Evolutionary conservation across 1,140 invertebrate species (phyloP).

Genomic region (Sitodiplosis mosellana): DNA sequence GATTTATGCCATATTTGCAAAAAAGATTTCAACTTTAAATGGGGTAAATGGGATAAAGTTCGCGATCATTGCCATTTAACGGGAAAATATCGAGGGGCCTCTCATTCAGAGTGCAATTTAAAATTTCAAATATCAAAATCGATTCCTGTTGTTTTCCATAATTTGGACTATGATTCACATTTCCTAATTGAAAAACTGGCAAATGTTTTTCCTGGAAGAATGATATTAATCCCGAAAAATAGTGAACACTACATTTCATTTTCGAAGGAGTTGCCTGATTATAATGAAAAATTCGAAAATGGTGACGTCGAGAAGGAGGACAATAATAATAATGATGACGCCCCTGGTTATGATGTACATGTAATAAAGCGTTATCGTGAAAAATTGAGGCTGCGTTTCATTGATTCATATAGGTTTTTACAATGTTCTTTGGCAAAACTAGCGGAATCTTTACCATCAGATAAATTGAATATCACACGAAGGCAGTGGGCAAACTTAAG

Average conservation of each 20-base stretch:
- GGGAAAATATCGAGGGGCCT: slow-evolving; percentile 16
- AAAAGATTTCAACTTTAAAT: slow-evolving; percentile 7
- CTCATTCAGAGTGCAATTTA: slow-evolving; percentile 21
- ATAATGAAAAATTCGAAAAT: slow-evolving; percentile 1
- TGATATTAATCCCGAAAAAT: slow-evolving; percentile 20
- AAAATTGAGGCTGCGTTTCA: slow-evolving; percentile 13
- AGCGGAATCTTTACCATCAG: neutral
- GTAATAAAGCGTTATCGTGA: neutral
- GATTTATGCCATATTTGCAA: slow-evolving; percentile 17
- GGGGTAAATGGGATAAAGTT: slow-evolving; percentile 7
- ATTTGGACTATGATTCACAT: slow-evolving; percentile 20
- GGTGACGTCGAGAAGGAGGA: slow-evolving; percentile 11
- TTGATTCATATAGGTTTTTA: slow-evolving; percentile 20
- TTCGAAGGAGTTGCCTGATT: slow-evolving; percentile 5
- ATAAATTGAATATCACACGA: neutral
- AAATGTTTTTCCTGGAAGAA: slow-evolving; percentile 10
- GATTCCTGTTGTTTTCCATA: slow-evolving; percentile 22
- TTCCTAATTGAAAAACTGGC: slow-evolving; percentile 18
- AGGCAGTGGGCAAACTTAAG: neutral
- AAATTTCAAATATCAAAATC: slow-evolving; percentile 15
- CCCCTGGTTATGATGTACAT: neutral
- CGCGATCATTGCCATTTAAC: slow-evolving; percentile 20
- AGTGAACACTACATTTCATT: slow-evolving; percentile 18
- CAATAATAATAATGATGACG: slow-evolving; percentile 14
- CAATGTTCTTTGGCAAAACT: slow-evolving; percentile 9